A percentile compares a stretch with the other conserved stretches of the same genome.
Conservation (phyloP, 1,140 invertebrate species). For the Bombus confusus region DNA sequence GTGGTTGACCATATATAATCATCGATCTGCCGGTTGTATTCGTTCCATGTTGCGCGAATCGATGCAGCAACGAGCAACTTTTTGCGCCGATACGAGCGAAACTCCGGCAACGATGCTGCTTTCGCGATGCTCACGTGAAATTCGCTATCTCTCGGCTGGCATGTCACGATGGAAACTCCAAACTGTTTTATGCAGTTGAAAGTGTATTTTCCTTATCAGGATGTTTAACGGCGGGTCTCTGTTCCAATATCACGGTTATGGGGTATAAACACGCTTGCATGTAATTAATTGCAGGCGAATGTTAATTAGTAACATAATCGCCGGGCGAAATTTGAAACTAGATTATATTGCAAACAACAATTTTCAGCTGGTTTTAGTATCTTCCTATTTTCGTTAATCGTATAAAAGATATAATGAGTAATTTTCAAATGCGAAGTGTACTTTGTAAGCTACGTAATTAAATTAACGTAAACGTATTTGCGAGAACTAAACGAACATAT, state of each 20-base stretch:
- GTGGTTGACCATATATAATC: background rate
- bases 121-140: slow-evolving; percentile 8
- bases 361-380: too few relatives aligned
- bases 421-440: background rate
- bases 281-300: slow-evolving; percentile 22
- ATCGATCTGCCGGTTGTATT: background rate
- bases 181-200: slow-evolving; percentile 16
- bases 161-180: slow-evolving; percentile 9
- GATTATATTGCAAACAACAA: background rate
- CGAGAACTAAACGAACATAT: background rate
- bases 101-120: slow-evolving; percentile 7
- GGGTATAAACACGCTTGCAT: slow-evolving; percentile 13
- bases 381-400: too few relatives aligned
- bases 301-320: slow-evolving; percentile 23
- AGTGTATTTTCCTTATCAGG: slow-evolving; percentile 25
- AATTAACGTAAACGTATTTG: background rate
- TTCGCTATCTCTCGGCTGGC: background rate
- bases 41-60: background rate
- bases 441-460: background rate
- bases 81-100: slow-evolving; percentile 2
- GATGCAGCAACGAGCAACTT: background rate
- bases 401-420: background rate
- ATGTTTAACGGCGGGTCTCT: background rate
- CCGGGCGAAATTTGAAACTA: background rate
- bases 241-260: slow-evolving; percentile 9